A percentile compares a stretch with the other conserved stretches of the same genome.
Evolutionary conservation across 1,140 invertebrate species (phyloP).

Genomic region (Saxidomus purpurata): DNA sequence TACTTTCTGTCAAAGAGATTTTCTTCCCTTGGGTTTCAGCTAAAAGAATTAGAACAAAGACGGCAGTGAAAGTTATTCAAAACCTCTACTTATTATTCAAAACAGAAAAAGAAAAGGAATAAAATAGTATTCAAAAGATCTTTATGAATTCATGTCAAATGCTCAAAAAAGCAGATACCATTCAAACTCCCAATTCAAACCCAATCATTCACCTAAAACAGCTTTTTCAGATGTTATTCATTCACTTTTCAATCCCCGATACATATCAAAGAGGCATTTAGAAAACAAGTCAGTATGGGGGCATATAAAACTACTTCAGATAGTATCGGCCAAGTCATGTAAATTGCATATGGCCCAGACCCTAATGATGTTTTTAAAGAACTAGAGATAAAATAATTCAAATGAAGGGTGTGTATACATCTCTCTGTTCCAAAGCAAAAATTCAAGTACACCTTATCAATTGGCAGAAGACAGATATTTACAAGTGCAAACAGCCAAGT

Average conservation of each 20-base stretch:
- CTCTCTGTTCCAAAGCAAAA: not conserved
- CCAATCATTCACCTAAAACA: not conserved
- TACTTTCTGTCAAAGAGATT: no score
- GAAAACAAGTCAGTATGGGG: slow-evolving; percentile 14
- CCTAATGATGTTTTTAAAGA: slow-evolving; percentile 4
- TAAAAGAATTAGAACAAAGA: no score
- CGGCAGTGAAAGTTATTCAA: no score
- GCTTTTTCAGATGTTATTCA: not conserved
- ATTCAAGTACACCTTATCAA: not conserved
- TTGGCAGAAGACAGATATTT: not conserved
- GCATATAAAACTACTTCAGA: slow-evolving; percentile 9
- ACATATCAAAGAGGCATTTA: slow-evolving; percentile 30
- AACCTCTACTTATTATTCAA: no score
- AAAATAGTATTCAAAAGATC: not conserved
- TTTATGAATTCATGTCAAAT: not conserved
- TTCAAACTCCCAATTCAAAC: not conserved
- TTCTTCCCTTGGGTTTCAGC: no score
- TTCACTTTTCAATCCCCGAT: slow-evolving; percentile 1
- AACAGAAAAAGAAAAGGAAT: no score
- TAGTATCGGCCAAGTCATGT: not conserved
- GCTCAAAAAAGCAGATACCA: not conserved
- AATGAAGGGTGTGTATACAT: not conserved
- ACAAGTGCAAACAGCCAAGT: slow-evolving; percentile 10
- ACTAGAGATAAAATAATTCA: not conserved
- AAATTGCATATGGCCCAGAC: not conserved